A percentile compares a stretch with the other conserved stretches of the same genome.
Evolutionary conservation across 1,140 invertebrate genomes (phyloP).

Genomic region (Oscheius sp.): DNA sequence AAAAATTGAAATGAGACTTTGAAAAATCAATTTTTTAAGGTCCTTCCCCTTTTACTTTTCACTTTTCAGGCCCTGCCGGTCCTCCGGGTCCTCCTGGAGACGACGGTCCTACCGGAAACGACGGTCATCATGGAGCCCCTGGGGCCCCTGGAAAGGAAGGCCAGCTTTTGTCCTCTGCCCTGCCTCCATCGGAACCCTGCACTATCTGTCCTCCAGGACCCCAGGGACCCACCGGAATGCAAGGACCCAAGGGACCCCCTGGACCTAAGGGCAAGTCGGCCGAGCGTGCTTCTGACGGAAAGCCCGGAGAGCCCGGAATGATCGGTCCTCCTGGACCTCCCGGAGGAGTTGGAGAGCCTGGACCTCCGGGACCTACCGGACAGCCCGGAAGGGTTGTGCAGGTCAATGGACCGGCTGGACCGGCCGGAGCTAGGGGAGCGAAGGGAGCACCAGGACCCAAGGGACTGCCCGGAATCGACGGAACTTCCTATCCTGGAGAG

Average conservation of each 20-base stretch:
- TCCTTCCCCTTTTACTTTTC: too few species aligned
- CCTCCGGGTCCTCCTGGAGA: slow-evolving; percentile 51
- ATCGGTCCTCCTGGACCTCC: slow-evolving; percentile 52
- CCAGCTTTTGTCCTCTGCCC: slow-evolving; percentile 41
- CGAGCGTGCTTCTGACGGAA: slow-evolving; percentile 42
- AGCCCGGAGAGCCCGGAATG: slow-evolving; percentile 52
- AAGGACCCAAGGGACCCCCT: slow-evolving; percentile 58
- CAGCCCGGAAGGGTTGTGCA: slow-evolving; percentile 49
- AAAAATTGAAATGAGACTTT: slow-evolving; percentile 21
- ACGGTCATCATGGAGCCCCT: slow-evolving; percentile 42
- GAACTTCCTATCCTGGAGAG: slow-evolving; percentile 30
- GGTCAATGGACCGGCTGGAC: slow-evolving; percentile 59
- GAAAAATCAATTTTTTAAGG: background rate
- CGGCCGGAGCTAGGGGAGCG: slow-evolving; percentile 39
- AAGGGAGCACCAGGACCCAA: slow-evolving; percentile 48
- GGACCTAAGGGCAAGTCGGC: slow-evolving; percentile 57
- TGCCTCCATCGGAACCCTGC: slow-evolving; percentile 53
- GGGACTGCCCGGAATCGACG: slow-evolving; percentile 39
- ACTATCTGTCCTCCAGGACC: slow-evolving; percentile 50
- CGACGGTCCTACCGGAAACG: slow-evolving; percentile 45
- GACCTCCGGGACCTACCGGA: slow-evolving; percentile 41
- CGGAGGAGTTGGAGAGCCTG: slow-evolving; percentile 37
- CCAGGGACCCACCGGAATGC: slow-evolving; percentile 47
- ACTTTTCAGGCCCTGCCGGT: slow-evolving; percentile 57
- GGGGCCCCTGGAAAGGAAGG: slow-evolving; percentile 54